These are phyloP conservation scores for Sebastes trivittatus DNA, from an alignment of 2,797 vertebrate species.

Conservation along the genomic window DNA sequence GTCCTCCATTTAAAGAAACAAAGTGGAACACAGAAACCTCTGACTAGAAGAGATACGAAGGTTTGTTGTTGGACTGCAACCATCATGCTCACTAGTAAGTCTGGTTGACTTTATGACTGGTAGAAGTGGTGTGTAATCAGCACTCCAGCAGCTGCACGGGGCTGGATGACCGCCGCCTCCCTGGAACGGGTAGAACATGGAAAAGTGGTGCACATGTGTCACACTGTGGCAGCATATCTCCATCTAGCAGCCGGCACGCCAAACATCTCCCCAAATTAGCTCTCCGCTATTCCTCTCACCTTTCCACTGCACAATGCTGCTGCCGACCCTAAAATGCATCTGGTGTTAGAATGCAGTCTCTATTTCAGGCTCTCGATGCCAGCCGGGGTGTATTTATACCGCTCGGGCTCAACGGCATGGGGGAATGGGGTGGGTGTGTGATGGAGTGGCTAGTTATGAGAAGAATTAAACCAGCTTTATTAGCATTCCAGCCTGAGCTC, in stretches of 20 bases:
- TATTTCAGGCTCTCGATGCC: constrained; percentile 33
- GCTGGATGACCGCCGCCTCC: not conserved
- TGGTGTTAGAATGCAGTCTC: constrained; percentile 38
- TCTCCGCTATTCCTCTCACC: constrained; percentile 9
- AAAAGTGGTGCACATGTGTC: not conserved
- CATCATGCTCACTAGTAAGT: not conserved
- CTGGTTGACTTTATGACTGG: not conserved
- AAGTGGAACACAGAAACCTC: not conserved
- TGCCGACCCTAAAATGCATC: constrained; percentile 12
- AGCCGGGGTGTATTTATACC: constrained; percentile 45
- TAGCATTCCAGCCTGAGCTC: constrained; percentile 4
- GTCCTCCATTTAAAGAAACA: not conserved
- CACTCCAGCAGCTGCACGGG: not conserved
- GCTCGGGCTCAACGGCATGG: not conserved
- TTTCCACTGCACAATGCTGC: constrained; percentile 46
- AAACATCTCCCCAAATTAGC: constrained; percentile 27
- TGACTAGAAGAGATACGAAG: too few relatives aligned
- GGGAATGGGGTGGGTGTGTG: not conserved
- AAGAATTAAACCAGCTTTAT: constrained; percentile 12
- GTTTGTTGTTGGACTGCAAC: not conserved
- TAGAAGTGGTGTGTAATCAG: not conserved
- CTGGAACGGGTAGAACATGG: not conserved
- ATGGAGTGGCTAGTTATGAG: constrained; percentile 4
- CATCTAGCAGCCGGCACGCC: not conserved
- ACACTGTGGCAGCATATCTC: not conserved